Evolutionary conservation across 2,113 vertebrate genomes (phyloP).

Genomic region (Anthoscopus minutus): DNA sequence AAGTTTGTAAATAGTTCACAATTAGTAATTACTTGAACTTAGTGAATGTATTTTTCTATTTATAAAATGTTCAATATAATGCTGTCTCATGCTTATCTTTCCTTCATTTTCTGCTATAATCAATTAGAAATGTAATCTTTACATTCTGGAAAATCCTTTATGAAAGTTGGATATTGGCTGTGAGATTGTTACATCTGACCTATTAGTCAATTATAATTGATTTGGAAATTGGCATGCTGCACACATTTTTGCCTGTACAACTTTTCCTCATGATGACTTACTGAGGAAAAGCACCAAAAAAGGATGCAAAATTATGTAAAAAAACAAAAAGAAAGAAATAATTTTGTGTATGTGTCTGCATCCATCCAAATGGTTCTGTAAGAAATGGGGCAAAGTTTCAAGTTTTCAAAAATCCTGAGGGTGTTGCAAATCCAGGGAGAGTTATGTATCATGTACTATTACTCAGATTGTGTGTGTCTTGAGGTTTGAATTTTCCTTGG

Average conservation of each 20-base stretch:
- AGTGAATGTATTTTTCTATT: background rate
- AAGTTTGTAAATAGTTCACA: background rate
- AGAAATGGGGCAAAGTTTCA: background rate
- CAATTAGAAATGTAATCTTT: background rate
- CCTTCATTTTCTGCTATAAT: background rate
- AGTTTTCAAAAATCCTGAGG: background rate
- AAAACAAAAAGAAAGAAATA: background rate
- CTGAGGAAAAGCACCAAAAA: background rate
- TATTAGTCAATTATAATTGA: background rate
- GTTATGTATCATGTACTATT: background rate
- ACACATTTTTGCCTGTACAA: background rate
- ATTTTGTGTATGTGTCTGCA: background rate
- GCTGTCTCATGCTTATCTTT: background rate
- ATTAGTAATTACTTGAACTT: background rate
- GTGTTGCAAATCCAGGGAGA: background rate
- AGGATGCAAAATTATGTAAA: background rate
- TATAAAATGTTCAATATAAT: background rate
- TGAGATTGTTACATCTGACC: background rate
- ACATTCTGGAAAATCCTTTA: background rate
- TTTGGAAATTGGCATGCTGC: background rate
- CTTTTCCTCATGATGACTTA: background rate
- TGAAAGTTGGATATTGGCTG: background rate
- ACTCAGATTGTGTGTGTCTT: background rate
- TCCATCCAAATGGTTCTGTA: fast-evolving
- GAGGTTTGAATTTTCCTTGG: background rate